Percentiles rank a stretch among this genome's conserved stretches.
Evolutionary conservation across 30 jellyfish, hydroid and myxozoan species (phyloP).

Genomic region (Haliclystus octoradiatus): DNA sequence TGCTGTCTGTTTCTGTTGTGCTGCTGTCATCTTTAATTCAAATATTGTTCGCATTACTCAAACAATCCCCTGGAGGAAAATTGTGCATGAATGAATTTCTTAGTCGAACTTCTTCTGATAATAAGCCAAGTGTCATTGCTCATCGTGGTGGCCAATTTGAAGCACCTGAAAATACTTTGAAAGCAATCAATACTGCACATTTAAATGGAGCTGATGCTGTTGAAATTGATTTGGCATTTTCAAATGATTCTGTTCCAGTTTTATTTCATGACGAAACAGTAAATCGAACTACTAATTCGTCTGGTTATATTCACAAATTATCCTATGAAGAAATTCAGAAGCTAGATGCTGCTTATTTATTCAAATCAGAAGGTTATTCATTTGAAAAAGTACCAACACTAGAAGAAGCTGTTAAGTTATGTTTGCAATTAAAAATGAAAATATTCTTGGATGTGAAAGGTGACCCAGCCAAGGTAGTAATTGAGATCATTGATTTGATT

Average conservation of each 20-base stretch:
- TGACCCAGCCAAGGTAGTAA: slow-evolving; percentile 22
- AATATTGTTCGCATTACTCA: no score
- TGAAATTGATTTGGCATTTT: slow-evolving; percentile 66
- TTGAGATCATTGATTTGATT: not conserved
- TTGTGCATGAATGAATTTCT: no score
- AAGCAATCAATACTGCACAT: slow-evolving; percentile 64
- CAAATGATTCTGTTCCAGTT: slow-evolving; percentile 61
- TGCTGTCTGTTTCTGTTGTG: no score
- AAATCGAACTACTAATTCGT: slow-evolving; percentile 70
- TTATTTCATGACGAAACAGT: slow-evolving; percentile 76
- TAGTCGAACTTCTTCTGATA: no score
- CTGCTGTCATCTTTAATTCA: no score
- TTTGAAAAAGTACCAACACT: slow-evolving; percentile 70
- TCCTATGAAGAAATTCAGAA: slow-evolving; percentile 41
- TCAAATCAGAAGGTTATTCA: slow-evolving; percentile 2
- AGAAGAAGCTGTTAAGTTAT: slow-evolving; percentile 57
- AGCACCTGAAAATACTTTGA: slow-evolving; percentile 85
- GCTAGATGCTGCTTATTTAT: slow-evolving; percentile 64
- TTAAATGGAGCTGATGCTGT: slow-evolving; percentile 85
- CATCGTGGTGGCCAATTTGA: slow-evolving; percentile 89
- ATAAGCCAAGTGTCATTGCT: slow-evolving; percentile 55
- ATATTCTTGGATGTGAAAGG: slow-evolving; percentile 73
- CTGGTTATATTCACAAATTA: slow-evolving; percentile 27
- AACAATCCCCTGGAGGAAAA: no score
- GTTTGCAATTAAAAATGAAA: slow-evolving; percentile 46